phyloP scores from a whole-genome alignment of 2,797 vertebrate species.

The Diplodus sargus region DNA sequence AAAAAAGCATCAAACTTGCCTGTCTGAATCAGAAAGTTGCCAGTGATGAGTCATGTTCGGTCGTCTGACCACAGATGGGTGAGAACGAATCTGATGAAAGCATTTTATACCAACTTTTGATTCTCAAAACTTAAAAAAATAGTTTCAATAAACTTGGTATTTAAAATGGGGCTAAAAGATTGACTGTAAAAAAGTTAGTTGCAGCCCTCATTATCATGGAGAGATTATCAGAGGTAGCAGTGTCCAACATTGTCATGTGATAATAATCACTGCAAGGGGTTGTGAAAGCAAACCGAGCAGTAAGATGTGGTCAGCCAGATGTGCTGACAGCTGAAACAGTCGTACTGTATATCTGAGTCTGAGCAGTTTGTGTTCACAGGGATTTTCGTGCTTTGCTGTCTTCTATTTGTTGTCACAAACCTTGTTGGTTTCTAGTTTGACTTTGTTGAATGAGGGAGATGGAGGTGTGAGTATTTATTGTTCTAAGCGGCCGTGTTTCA shows the following conservation, averaged over 20 bases:
- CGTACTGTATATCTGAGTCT: not conserved
- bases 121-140: not conserved
- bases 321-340: not conserved
- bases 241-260: constrained; percentile 4
- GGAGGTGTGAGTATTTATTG: constrained; percentile 7
- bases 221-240: not conserved
- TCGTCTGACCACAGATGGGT: not conserved
- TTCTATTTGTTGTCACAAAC: not conserved
- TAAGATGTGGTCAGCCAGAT: not conserved
- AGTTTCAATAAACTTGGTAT: too few relatives aligned
- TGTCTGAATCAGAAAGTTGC: too few relatives aligned
- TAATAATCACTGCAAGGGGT: not conserved
- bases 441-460: not conserved
- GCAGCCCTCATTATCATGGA: not conserved
- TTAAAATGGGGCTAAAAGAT: not conserved
- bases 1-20: too few relatives aligned
- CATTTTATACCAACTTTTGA: not conserved
- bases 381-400: too few relatives aligned
- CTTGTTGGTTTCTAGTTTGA: constrained; percentile 2
- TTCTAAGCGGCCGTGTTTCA: constrained; percentile 18
- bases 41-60: not conserved
- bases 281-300: constrained; percentile 7
- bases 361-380: too few relatives aligned
- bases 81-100: too few relatives aligned
- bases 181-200: not conserved